Conservation (phyloP, 2,797 vertebrate genomes). For the Falco naumanni region DNA sequence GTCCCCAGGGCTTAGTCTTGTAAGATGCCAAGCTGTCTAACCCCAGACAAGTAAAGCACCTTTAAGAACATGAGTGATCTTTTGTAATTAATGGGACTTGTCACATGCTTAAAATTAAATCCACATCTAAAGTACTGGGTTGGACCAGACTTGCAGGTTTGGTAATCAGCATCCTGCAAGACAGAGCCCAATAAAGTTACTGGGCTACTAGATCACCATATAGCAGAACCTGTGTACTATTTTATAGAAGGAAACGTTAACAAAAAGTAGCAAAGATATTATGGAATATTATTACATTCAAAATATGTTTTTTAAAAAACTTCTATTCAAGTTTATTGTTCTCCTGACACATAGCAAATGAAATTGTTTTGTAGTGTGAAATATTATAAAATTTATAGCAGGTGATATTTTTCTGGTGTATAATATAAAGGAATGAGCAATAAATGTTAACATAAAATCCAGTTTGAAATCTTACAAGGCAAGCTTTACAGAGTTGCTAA, state of each 20-base stretch:
- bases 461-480: constrained; percentile 12
- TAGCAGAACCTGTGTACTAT: neutral
- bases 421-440: constrained; percentile 24
- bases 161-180: neutral
- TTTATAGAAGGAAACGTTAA: neutral
- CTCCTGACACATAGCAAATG: neutral
- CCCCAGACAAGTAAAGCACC: constrained; percentile 21
- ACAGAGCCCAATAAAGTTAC: neutral
- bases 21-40: constrained; percentile 52
- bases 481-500: constrained; percentile 7
- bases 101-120: constrained; percentile 38
- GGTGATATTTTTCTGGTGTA: neutral
- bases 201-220: neutral
- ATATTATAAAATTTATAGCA: constrained; percentile 23
- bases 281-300: neutral
- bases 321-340: constrained; percentile 18
- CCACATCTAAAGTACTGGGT: neutral
- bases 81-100: constrained; percentile 37
- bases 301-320: neutral
- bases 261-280: neutral
- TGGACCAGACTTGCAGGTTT: constrained; percentile 16
- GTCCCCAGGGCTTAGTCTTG: neutral
- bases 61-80: constrained; percentile 20
- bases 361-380: constrained; percentile 51
- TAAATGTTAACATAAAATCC: constrained; percentile 31